phyloP scores from a whole-genome alignment of 2,797 vertebrate species.

The Jordanella pulchra region DNA sequence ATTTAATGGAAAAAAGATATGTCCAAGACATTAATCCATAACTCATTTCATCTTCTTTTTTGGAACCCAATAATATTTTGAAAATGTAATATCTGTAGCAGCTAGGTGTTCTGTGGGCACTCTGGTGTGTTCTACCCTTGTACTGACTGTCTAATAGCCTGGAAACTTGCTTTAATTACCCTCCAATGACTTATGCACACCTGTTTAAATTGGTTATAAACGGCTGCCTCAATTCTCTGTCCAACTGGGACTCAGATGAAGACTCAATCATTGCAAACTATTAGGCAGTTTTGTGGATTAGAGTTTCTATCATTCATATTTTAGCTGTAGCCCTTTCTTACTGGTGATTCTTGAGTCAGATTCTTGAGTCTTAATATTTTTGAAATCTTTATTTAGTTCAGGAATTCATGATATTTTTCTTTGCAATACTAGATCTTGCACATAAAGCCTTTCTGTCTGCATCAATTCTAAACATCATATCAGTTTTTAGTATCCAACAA shows the following conservation, averaged over 20 bases:
- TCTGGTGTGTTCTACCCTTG: not conserved
- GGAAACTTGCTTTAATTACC: conserved; percentile 3
- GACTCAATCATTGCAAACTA: not conserved
- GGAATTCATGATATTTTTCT: not conserved
- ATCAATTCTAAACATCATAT: too few species aligned
- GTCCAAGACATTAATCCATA: not conserved
- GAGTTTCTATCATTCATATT: not conserved
- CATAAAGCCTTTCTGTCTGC: too few species aligned
- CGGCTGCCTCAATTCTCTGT: not conserved
- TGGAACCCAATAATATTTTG: not conserved
- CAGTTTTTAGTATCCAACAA: too few species aligned
- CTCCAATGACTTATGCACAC: conserved; percentile 5
- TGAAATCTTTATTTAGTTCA: not conserved
- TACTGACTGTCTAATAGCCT: conserved; percentile 7
- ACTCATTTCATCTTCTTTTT: not conserved
- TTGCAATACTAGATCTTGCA: too few species aligned
- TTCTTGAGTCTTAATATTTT: too few species aligned
- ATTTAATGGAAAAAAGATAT: not conserved
- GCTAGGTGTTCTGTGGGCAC: not conserved
- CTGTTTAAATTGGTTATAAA: conserved; percentile 10
- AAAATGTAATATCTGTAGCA: not conserved
- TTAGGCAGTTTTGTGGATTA: not conserved
- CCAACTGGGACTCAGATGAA: conserved; percentile 2
- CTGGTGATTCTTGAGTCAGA: not conserved
- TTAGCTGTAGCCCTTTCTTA: not conserved